Evolutionary conservation across 2,797 vertebrate species (phyloP), one percentile per base, ranked within the genome.

Genomic region (Coluber constrictor): DNA sequence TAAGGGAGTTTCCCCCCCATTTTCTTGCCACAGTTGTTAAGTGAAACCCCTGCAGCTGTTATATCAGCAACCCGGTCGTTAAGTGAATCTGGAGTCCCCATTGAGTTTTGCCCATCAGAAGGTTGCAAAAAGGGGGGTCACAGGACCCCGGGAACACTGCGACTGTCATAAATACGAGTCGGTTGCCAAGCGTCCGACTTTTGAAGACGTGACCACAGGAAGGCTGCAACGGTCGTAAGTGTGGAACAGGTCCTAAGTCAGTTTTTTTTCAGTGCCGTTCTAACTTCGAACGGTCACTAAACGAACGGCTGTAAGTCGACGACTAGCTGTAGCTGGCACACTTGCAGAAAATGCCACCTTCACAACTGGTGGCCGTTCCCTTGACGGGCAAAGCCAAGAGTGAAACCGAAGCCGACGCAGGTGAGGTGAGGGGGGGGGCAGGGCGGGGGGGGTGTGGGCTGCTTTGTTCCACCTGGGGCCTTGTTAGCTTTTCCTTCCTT

Each of bases 391-490:
- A 0, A 0, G 0, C 37, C 54, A 8, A 12, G 25, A 86, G 70
- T 3, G 51, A 7, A 43, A 59, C 16, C 27, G 0, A 0, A 9
- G 8, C 0, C 13, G 0, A 0, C 4, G 29, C 0, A 87, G 90
- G 63, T 9, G 27, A 91, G 91, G 90, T 37, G 79, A 86, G 92
- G 70, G 1, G 25, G 15, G 0, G 12, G 51, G 29, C 1, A 18
- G 47, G 1, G 5, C 8, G 66, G 43, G 29, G 0, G n/a, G 70
- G 47, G 13, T 55, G 37, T 10, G 1, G 27, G 43, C 13, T 6
- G 57, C n/a, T 61, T 74, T 43, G 25, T 51, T 91, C 60, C 16
- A 47, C 13, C 51, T 51, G 51, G 51, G 51, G 51, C 51, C 16
- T 56, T 57, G 20, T 74, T 18, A 60, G 79, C 32, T 55, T 56